Evolutionary conservation across 2,888 invertebrate genomes (phyloP), one percentile per base, ranked within the genome.

Genomic region (Orgyia antiqua): DNA sequence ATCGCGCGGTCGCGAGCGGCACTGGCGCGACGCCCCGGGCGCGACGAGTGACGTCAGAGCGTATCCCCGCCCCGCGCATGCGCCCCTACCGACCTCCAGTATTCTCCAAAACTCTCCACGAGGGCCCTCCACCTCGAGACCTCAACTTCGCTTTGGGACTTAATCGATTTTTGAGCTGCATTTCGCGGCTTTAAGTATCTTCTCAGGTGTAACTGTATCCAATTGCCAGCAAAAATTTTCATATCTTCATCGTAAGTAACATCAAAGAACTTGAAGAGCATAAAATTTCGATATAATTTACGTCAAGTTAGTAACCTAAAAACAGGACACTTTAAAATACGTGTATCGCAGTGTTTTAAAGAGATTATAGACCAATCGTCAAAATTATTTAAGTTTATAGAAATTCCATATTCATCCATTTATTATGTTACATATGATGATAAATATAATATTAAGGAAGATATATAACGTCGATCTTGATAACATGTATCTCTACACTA

Each of bases 121-220:
- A 83, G 79, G 62, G 68, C 79, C 70, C 83, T 84, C 75, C 73
- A 76, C 71, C 76, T 77, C 68, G 72, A 84, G 83, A 83, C 83
- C 82, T 79, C 78, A 80, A 76, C 75, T 73, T 59, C 66, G 74
- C 80, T 83, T 75, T 72, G 77, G 74, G 63, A 75, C 68, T 73
- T 74, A 80, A 86, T 86, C 84, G 84, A 86, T 86, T 82, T 84
- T 82, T 73, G 73, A 80, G 75, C 75, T 84, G 77, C 78, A 80
- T 68, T 71, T 68, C 61, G 57, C 65, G 65, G 68, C 68, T 48
- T 71, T 65, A 73, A 74, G 70, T 73, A 70, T 35, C 35, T 50
- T 38, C 68, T 69, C 71, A 78, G 79, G 77, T 80, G 40, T 46
- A 44, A 44, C 39, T 18, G 21, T 24, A 24, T 26, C 32, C 33